Percentiles rank a stretch among this genome's conserved stretches.
Conservation (phyloP, 2,888 invertebrate genomes). For the Pecten maximus region DNA sequence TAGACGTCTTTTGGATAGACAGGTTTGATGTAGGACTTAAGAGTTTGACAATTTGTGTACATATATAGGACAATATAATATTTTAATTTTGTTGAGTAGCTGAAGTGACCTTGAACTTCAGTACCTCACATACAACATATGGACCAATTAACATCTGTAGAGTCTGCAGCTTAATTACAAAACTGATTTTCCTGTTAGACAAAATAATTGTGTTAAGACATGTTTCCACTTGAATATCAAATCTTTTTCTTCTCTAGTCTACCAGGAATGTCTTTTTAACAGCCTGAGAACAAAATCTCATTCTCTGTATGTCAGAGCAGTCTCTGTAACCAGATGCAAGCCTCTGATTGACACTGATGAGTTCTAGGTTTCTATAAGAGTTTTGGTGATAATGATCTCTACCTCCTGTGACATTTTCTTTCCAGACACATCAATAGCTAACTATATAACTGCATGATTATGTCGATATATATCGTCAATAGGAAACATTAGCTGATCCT, state of each 20-base stretch:
- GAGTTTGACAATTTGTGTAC: too few relatives aligned
- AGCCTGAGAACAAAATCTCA: neutral
- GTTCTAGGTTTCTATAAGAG: neutral
- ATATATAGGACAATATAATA: too few relatives aligned
- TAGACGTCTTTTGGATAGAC: too few relatives aligned
- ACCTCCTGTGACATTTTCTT: neutral
- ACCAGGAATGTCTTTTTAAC: neutral
- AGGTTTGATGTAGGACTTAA: neutral
- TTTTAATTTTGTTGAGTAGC: too few relatives aligned
- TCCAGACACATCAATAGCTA: neutral
- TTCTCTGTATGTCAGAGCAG: neutral
- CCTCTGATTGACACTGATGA: conserved; percentile 20
- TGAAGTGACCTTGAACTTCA: too few relatives aligned
- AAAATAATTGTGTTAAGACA: neutral
- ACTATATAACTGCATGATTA: too few relatives aligned
- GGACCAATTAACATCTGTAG: too few relatives aligned
- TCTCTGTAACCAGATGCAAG: neutral
- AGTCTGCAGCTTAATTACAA: neutral
- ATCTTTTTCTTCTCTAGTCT: neutral
- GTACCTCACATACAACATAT: too few relatives aligned
- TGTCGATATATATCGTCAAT: neutral
- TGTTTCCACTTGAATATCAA: neutral
- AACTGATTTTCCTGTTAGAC: neutral
- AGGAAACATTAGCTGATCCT: neutral
- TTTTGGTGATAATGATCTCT: neutral